These are phyloP conservation scores for Caenorhabditis doughertyi DNA, from an alignment of 2,888 invertebrate genomes.

Conservation along the genomic window DNA sequence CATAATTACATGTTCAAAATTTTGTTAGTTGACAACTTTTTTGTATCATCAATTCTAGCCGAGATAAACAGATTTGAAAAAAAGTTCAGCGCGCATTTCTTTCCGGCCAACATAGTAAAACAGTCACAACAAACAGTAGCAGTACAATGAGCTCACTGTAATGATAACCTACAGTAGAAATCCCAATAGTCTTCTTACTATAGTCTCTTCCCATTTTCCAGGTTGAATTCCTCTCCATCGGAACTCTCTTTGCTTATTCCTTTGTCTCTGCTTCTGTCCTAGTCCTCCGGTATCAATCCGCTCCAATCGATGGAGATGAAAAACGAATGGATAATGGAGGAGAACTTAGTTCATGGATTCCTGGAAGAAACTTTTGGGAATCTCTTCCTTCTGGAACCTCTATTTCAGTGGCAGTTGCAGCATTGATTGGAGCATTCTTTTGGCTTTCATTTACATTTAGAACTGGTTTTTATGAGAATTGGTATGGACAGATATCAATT, in stretches of 20 bases:
- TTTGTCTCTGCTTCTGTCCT: conserved; percentile 80
- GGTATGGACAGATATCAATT: conserved; percentile 41
- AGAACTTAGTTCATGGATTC: conserved; percentile 65
- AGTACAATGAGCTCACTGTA: too few species aligned
- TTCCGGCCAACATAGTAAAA: too few species aligned
- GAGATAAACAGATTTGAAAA: too few species aligned
- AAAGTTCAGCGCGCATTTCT: too few species aligned
- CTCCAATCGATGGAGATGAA: conserved; percentile 65
- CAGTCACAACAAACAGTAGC: too few species aligned
- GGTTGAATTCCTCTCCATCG: conserved; percentile 83
- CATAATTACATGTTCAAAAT: too few species aligned
- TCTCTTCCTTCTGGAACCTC: conserved; percentile 53
- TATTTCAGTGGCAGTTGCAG: conserved; percentile 58
- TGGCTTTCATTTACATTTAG: conserved; percentile 63
- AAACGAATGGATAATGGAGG: conserved; percentile 66
- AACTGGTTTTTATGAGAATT: conserved; percentile 27
- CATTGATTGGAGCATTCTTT: conserved; percentile 55
- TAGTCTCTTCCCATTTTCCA: conserved; percentile 11
- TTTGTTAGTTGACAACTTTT: too few species aligned
- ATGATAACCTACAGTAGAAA: too few species aligned
- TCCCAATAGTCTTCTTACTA: too few species aligned
- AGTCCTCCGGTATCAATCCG: conserved; percentile 80
- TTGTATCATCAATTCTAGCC: too few species aligned
- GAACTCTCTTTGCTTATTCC: conserved; percentile 73
- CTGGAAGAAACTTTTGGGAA: conserved; percentile 63